Base-by-base conservation (phyloP, 2,113 vertebrate species). In the Kryptolebias marmoratus region DNA sequence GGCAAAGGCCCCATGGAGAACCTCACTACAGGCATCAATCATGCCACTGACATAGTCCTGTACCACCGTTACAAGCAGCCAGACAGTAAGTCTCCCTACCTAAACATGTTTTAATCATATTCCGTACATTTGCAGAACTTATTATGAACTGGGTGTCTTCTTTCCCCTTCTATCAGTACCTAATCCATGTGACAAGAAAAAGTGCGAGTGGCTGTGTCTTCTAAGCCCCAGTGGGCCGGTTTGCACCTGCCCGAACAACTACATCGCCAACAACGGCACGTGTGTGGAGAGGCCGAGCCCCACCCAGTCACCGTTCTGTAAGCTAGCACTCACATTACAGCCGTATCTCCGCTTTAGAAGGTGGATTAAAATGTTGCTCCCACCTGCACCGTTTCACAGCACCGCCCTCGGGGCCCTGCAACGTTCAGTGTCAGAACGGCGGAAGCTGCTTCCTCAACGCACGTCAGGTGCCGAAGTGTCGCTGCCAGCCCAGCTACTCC, bases 31-130 rank as follows among this genome's bases (percentile, higher is more conserved):
- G 96, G 95, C 81, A 95, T 98, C 83, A 99, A 96, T 90, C 97
- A 98, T 0, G 97, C 96, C 62, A 97, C 97, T 0, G 97, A 99
- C 0, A 96, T 99, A 0, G 96, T 96, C 49, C 93, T 98, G 0
- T 95, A 96, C 87, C 96, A 98, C 87, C 97, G 96, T 78, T 96
- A 97, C 91, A 98, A 98, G 84, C 97, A 99, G 78, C 97, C 97
- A 0, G 97, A 99, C 85, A 96, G 97, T 98, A 67, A 1, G 95
- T 81, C 15, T 45, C 8, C 39, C 39, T 42, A 36, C 7, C 32
- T 42, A 1, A 42, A 45, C 59, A 47, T 14, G 12, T n/a, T 61
- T 54, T 14, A 11, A 39, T 10, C 1, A 48, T 22, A 49, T 48
- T 27, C 5, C 42, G 45, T 10, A 27, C 30, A 0, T 64, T 12